Evolutionary conservation across 92 coral and sea anemone genomes (phyloP), one percentile per base, ranked within the genome.

Genomic region (Phenganax subtilis): DNA sequence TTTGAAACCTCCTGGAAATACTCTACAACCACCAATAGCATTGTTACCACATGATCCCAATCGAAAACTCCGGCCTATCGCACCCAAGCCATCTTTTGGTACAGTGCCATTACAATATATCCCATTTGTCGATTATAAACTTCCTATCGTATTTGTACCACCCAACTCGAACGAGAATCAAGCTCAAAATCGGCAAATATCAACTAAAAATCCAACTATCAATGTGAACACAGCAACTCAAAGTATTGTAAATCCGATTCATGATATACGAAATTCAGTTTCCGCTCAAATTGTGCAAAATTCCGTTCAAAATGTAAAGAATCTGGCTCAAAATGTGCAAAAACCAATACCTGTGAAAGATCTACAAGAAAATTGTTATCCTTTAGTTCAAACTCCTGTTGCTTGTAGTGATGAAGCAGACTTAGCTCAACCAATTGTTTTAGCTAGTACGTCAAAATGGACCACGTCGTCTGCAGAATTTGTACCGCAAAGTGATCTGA

Each of bases 61-160:
- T 75, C 86, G 85, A 15, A 91, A 86, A 28, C 85, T 96, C 57
- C 89, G 99, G 47, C 97, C 91, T 1, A 96, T 96, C 57, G 86
- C 92, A 55, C 99, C 99, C 28, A 96, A 96, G 82, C 99, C 99
- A 66, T n/a, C 88, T 6, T 87, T 64, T 5, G 16, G 82, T 17
- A 25, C 62, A 58, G 14, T 44, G 37, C 20, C 9, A 56, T 27
- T 69, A 11, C 55, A 71, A 66, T 85, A n/a, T 61, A 77, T 62
- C 75, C 61, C 71, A 54, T 30, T 83, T 83, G 51, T 71, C 63
- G 54, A 62, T 75, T 47, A 85, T 76, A 28, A 67, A 54, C 47
- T 82, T 10, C 89, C 89, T 12, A 76, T 86, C 9, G 57, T 86
- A 47, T 82, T 86, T 44, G 81, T 86, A 28, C 77, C 89, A 1